Evolutionary conservation across 2,113 vertebrate genomes (phyloP), one percentile per base, ranked within the genome.

Genomic region (Camelus dromedarius): DNA sequence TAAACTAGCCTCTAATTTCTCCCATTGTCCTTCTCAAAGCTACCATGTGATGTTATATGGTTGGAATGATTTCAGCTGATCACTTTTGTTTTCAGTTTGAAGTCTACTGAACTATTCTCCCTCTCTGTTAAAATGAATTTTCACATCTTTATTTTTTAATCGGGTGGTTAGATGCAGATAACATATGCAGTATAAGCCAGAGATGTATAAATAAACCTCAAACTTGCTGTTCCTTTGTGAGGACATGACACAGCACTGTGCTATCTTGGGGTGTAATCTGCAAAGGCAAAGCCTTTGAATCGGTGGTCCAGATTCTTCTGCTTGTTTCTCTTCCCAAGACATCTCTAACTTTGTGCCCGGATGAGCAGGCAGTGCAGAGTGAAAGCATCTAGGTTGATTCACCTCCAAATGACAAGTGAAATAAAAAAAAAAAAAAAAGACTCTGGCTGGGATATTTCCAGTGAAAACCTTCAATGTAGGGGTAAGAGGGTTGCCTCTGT

Each of bases 221-320:
- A 15, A 69, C 14, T 80, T 66, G 66, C 42, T 72, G 10, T 50
- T 77, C 66, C 87, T 79, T 30, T 35, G 30, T 46, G 24, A 83
- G 10, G 91, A 85, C 52, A 30, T 8, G 10, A 64, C 72, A 12
- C 10, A n/a, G 66, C 12, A 13, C 67, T 69, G 79, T 70, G n/a
- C 83, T 70, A 38, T 52, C 83, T 89, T 62, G 64, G 26, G 35
- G 32, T 67, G 82, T 89, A 62, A 72, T 95, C 64, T 77, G 75
- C 89, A 93, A 91, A 94, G 85, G 93, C 75, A 88, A 76, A 97
- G 86, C 93, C 69, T 60, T 8, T 26, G 50, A 94, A 76, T 81
- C 77, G 12, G 5, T 30, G 38, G 72, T 28, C 62, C 87, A 80
- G 76, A 72, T 75, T 79, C 75, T 87, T 91, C 62, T n/a, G 26